Evolutionary conservation across 92 coral and sea anemone genomes (phyloP), one percentile per base, ranked within the genome.

Genomic region (Micromussa lordhowensis): DNA sequence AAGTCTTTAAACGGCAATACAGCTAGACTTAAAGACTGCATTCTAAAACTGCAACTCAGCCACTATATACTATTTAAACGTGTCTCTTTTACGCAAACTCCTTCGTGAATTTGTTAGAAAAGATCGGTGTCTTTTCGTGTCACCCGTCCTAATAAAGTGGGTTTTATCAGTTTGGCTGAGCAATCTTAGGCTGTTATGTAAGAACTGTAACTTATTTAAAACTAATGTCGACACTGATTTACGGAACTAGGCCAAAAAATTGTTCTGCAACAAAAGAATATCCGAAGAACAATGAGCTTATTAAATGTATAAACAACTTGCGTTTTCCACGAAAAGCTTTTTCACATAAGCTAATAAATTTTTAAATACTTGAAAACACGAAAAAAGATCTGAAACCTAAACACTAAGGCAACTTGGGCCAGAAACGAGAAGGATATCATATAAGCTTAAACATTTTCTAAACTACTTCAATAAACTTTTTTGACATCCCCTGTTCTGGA

Each of bases 401-500:
- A 19, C 64, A 19, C 64, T 44, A 44, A 8, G 51, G 10, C 12
- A 44, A 44, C 48, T 4, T 44, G 51, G 10, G 13, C 13, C 51
- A 12, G 13, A 58, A 58, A 19, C 2, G 64, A 58, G 64, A 9
- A 44, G 51, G 9, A 44, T 36, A 36, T 36, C 51, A 44, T 8
- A 44, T 8, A 44, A 17, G 64, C 24, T 22, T 3, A 19, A 58
- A 58, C 64, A 58, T 19, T 58, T 5, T 19, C 24, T 58, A 18
- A 58, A 5, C 64, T 58, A 22, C 26, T 18, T 58, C 64, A 19
- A 3, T 19, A 58, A 3, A 22, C 6, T 17, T 58, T 30, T 19
- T 82, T 82, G 76, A 17, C 26, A 40, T 82, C 72, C 51, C 51
- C 51, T n/a, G 85, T 29, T 82, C 85, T 44, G 87, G 63, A 83